Percentiles rank a stretch among this genome's conserved stretches.
Conservation (phyloP, 1,140 invertebrate species). For the Argopecten irradians region DNA sequence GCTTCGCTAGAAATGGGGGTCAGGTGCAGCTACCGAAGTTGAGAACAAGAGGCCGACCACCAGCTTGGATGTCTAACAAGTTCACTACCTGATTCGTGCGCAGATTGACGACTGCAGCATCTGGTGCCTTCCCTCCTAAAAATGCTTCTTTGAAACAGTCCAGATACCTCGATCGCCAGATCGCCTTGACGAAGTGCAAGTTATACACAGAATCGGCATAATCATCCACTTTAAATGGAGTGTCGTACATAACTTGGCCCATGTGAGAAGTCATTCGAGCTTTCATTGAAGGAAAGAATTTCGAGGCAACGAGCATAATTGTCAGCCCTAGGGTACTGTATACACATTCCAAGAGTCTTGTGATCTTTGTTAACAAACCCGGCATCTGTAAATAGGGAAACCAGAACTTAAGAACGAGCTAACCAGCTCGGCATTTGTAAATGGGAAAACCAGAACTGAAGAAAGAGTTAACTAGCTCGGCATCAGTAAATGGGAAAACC, state of each 20-base stretch:
- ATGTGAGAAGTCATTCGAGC: not conserved
- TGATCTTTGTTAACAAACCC: not conserved
- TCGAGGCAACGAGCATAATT: not conserved
- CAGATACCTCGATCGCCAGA: not conserved
- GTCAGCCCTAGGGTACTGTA: not conserved
- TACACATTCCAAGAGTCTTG: not conserved
- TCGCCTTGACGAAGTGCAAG: not conserved
- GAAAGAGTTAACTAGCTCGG: not conserved
- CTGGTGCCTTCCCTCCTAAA: constrained; percentile 29
- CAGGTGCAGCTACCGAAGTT: constrained; percentile 68
- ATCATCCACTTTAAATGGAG: not conserved
- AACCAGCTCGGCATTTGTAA: not conserved
- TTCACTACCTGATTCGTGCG: not conserved
- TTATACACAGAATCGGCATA: not conserved
- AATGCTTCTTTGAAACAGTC: not conserved
- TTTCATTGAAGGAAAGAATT: not conserved
- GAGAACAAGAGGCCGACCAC: constrained; percentile 58
- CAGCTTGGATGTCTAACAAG: constrained; percentile 49
- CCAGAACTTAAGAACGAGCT: no score
- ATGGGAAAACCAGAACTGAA: no score
- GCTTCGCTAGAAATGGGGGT: constrained; percentile 64
- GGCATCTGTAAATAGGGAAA: not conserved
- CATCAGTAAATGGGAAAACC: not conserved
- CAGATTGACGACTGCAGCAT: constrained; percentile 24
- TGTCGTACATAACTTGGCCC: not conserved